Evolutionary conservation across 2,797 vertebrate genomes (phyloP).

Genomic region (Pipistrellus nathusii): DNA sequence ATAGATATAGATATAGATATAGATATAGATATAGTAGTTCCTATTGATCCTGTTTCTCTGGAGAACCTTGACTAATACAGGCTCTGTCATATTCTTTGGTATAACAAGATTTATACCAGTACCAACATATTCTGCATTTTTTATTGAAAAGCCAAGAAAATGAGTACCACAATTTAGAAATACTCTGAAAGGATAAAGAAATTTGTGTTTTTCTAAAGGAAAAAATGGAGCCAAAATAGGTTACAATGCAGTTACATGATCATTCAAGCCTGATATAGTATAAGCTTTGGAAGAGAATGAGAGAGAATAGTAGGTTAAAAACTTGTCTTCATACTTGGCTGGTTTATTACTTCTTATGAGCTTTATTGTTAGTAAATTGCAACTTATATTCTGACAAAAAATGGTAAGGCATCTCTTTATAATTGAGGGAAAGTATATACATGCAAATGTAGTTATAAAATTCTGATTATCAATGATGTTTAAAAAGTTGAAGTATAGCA

Average conservation of each 20-base stretch:
- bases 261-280: not conserved
- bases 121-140: not conserved
- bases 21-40: not conserved
- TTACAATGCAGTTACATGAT: not conserved
- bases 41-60: not conserved
- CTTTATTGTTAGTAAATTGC: not conserved
- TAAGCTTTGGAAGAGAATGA: not conserved
- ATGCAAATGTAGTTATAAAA: not conserved
- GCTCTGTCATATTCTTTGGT: not conserved
- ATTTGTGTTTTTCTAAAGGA: not conserved
- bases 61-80: not conserved
- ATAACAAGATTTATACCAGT: not conserved
- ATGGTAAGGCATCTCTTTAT: not conserved
- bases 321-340: not conserved
- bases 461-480: not conserved
- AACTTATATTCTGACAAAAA: slow-evolving; percentile 18
- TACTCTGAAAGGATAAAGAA: not conserved
- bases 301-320: not conserved
- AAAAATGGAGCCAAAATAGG: not conserved
- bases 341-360: not conserved
- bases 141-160: not conserved
- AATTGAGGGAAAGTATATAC: not conserved
- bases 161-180: slow-evolving; percentile 14
- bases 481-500: not conserved
- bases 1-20: not conserved